A percentile compares a stretch with the other conserved stretches of the same genome.
Conservation (phyloP, 2,113 vertebrate genomes). For the Mesitornis unicolor region DNA sequence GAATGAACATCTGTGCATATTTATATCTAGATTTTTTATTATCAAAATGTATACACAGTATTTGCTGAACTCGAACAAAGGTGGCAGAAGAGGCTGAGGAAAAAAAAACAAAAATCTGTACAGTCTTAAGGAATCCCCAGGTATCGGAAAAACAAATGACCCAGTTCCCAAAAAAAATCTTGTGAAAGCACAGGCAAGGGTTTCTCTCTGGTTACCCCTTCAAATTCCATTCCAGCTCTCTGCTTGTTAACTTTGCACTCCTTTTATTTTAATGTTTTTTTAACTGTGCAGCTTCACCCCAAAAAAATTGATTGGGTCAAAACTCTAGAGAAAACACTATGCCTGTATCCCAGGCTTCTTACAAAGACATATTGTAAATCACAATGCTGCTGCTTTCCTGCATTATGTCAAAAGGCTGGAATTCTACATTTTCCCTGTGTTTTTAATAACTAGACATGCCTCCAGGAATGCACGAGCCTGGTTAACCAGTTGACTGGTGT, state of each 20-base stretch:
- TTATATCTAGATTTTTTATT: not conserved
- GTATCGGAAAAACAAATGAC: not conserved
- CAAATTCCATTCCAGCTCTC: not conserved
- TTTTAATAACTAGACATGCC: not conserved
- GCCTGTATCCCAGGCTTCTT: not conserved
- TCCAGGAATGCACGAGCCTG: not conserved
- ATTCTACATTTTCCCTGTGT: not conserved
- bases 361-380: not conserved
- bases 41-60: not conserved
- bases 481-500: not conserved
- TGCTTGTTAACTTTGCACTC: not conserved
- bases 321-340: not conserved
- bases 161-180: not conserved
- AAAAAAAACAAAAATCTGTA: not conserved
- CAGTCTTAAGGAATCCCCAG: not conserved
- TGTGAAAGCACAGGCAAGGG: not conserved
- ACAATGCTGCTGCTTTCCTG: not conserved
- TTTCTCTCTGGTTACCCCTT: not conserved
- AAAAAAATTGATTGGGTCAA: not conserved
- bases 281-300: not conserved
- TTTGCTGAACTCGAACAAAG: not conserved
- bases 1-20: not conserved
- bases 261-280: not conserved
- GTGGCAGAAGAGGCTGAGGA: not conserved
- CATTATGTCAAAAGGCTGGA: not conserved